Evolutionary conservation across 2,888 invertebrate genomes (phyloP).

Genomic region (Napeogenes inachia): DNA sequence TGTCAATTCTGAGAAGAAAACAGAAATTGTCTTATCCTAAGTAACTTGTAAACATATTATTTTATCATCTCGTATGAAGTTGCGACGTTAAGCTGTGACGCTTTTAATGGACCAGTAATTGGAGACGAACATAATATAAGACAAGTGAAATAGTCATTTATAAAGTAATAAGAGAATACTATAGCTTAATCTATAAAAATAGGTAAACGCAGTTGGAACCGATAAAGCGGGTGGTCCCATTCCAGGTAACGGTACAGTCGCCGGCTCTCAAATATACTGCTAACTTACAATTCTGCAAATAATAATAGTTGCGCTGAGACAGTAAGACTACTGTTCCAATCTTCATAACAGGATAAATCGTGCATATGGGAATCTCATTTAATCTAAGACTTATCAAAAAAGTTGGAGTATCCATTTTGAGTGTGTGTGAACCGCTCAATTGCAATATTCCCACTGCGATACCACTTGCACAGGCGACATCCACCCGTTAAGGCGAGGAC

Average conservation of each 20-base stretch:
- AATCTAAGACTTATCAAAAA: constrained; percentile 51
- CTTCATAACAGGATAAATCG: constrained; percentile 11
- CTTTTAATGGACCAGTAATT: background rate
- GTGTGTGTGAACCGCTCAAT: constrained; percentile 61
- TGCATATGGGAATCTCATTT: constrained; percentile 36
- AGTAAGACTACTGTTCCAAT: constrained; percentile 7
- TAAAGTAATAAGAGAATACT: background rate
- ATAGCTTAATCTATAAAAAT: constrained; percentile 15
- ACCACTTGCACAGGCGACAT: constrained; percentile 56
- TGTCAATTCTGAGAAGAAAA: constrained; percentile 22
- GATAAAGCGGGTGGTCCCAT: constrained; percentile 69
- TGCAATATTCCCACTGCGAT: constrained; percentile 59
- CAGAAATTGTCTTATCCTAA: constrained; percentile 1
- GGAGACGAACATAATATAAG: too few relatives aligned
- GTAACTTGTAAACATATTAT: background rate
- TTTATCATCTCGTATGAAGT: background rate
- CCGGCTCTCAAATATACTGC: constrained; percentile 49
- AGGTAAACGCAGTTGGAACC: constrained; percentile 44
- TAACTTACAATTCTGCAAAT: constrained; percentile 35
- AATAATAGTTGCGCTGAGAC: constrained; percentile 11
- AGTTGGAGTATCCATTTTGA: constrained; percentile 51
- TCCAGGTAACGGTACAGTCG: constrained; percentile 64
- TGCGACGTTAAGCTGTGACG: background rate
- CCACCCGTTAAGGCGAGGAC: constrained; percentile 66
- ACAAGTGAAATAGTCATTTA: background rate